phyloP scores from a whole-genome alignment of 2,113 vertebrate species.

The Oncorhynchus tshawytscha region DNA sequence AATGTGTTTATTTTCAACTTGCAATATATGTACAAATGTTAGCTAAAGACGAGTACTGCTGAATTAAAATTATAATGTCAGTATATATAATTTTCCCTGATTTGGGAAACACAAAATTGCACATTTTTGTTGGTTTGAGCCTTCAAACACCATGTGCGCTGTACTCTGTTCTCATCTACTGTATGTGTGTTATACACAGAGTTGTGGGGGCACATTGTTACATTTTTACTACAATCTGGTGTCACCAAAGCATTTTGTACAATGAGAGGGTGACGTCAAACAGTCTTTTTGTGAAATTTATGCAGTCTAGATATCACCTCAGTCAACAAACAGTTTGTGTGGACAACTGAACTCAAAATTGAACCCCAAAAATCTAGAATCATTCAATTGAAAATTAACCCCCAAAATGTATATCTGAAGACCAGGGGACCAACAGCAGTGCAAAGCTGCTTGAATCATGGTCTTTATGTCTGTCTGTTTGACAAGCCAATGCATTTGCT shows the following conservation, averaged over 20 bases:
- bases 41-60: slow-evolving; percentile 70
- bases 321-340: slow-evolving; percentile 31
- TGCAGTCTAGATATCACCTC: slow-evolving; percentile 68
- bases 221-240: slow-evolving; percentile 66
- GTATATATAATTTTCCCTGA: slow-evolving; percentile 74
- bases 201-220: slow-evolving; percentile 62
- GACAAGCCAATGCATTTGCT: not conserved
- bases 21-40: slow-evolving; percentile 77
- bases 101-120: slow-evolving; percentile 74
- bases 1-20: slow-evolving; percentile 73
- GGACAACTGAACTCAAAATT: slow-evolving; percentile 25
- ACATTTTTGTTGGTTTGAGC: slow-evolving; percentile 77
- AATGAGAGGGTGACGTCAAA: slow-evolving; percentile 58
- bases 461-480: slow-evolving; percentile 17
- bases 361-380: too few relatives aligned
- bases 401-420: slow-evolving; percentile 38
- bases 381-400: slow-evolving; percentile 22
- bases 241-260: slow-evolving; percentile 62
- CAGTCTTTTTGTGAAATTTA: slow-evolving; percentile 61
- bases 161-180: slow-evolving; percentile 70
- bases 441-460: slow-evolving; percentile 29
- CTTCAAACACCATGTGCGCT: slow-evolving; percentile 72
- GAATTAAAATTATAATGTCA: slow-evolving; percentile 74
- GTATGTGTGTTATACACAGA: slow-evolving; percentile 62
- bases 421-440: slow-evolving; percentile 12